Base-by-base conservation (phyloP, 2,888 invertebrate genomes). In the Eremobia ochroleuca region DNA sequence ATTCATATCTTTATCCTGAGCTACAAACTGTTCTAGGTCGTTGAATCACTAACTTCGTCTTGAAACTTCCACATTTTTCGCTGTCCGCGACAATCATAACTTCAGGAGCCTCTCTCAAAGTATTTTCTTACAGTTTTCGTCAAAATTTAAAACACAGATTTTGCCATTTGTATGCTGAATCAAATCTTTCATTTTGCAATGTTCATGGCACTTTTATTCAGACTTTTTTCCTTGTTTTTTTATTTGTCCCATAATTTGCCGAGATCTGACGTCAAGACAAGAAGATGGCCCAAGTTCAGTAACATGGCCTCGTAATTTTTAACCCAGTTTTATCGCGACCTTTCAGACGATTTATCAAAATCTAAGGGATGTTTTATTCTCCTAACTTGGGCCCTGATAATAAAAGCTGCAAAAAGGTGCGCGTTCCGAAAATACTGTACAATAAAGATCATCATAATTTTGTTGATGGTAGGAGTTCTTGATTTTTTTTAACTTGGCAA, bases 391-490 rank as follows among this genome's bases (percentile, higher is more conserved):
- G 89, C 87, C 86, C 87, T 87, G 90, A 93, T 93, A 94, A 93
- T 92, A 93, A 92, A 91, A 90, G 84, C 81, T 76, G 83, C 82
- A 85, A 85, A 85, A 88, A 86, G 90, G 89, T 91, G 83, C 87
- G 90, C 81, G 77, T 82, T 85, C 76, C 83, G 87, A 90, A 91
- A 91, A 85, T 70, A 79, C 78, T 72, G 67, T 62, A 92, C 91
- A 92, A 92, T 93, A 92, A 91, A 92, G 90, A 90, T 90, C 87
- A 89, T 91, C 89, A 88, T 91, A 92, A 92, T 93, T 92, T 91
- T 88, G 92, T 90, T 80, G 84, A 91, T 91, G 90, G 90, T 87
- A 90, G 90, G 89, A 92, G 89, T 91, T 90, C 77, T 76, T 81
- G 88, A 21, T 90, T 82, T 90, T 88, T 90, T 89, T 82, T 82